Conservation (phyloP, 1,140 invertebrate species). For the Aphaenogaster floridana region DNA sequence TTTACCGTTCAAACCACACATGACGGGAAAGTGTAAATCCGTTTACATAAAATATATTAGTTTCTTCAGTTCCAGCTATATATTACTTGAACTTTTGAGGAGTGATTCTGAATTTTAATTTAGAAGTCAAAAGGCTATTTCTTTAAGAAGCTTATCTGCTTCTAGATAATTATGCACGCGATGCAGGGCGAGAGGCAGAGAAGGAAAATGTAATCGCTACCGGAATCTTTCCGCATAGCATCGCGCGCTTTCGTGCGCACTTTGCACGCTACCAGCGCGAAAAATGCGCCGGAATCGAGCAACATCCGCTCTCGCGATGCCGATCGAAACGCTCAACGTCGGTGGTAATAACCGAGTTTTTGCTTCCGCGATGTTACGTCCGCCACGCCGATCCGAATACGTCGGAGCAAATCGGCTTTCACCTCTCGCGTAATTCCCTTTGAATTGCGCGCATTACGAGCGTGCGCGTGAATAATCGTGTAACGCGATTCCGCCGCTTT, state of each 20-base stretch:
- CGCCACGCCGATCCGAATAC: slow-evolving; percentile 49
- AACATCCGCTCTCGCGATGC: background rate
- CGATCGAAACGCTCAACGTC: slow-evolving; percentile 33
- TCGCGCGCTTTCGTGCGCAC: slow-evolving; percentile 1
- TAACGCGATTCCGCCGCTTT: slow-evolving; percentile 59
- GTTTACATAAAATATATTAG: background rate
- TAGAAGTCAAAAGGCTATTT: background rate
- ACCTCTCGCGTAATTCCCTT: slow-evolving; percentile 61
- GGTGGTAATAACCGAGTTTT: slow-evolving; percentile 42
- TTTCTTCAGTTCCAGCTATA: background rate
- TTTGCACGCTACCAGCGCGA: background rate
- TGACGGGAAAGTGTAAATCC: background rate
- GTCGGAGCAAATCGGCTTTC: slow-evolving; percentile 56
- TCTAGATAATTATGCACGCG: background rate
- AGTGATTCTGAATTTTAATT: background rate
- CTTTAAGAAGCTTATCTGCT: background rate
- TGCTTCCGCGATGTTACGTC: slow-evolving; percentile 61
- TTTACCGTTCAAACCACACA: slow-evolving; percentile 2
- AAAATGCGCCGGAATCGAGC: background rate
- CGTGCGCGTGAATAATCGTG: slow-evolving; percentile 58
- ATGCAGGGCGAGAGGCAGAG: background rate
- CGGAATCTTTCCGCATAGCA: background rate
- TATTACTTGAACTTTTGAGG: background rate
- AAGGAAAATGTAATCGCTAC: background rate
- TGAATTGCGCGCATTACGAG: slow-evolving; percentile 61